Evolutionary conservation across 2,113 vertebrate genomes (phyloP).

Genomic region (Acanthisitta chloris): DNA sequence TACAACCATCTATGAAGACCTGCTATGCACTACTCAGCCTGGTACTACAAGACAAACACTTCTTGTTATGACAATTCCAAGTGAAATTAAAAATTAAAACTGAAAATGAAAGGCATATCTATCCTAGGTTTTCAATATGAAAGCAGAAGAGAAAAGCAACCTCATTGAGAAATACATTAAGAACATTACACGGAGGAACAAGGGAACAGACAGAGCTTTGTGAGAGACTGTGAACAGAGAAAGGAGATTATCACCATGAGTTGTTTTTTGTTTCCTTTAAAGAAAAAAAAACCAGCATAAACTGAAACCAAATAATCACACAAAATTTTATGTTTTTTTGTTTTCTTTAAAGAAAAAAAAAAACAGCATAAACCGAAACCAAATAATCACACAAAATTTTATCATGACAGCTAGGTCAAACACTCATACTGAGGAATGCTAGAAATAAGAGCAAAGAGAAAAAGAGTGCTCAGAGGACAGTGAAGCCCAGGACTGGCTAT

Average conservation of each 20-base stretch:
- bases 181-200: neutral
- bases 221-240: neutral
- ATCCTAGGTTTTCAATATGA: neutral
- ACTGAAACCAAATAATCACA: neutral
- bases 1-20: neutral
- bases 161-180: neutral
- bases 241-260: neutral
- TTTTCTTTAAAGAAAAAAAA: neutral
- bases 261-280: neutral
- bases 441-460: neutral
- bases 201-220: neutral
- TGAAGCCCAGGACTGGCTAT: rapidly evolving
- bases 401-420: neutral
- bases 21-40: neutral
- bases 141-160: neutral
- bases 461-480: neutral
- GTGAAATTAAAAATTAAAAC: neutral
- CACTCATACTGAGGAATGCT: neutral
- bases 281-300: neutral
- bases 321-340: neutral
- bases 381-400: neutral
- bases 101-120: neutral
- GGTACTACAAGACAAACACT: neutral
- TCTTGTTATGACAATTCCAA: neutral
- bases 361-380: neutral